Base-by-base conservation (phyloP, 2,797 vertebrate species). In the Scolopax rusticola region DNA sequence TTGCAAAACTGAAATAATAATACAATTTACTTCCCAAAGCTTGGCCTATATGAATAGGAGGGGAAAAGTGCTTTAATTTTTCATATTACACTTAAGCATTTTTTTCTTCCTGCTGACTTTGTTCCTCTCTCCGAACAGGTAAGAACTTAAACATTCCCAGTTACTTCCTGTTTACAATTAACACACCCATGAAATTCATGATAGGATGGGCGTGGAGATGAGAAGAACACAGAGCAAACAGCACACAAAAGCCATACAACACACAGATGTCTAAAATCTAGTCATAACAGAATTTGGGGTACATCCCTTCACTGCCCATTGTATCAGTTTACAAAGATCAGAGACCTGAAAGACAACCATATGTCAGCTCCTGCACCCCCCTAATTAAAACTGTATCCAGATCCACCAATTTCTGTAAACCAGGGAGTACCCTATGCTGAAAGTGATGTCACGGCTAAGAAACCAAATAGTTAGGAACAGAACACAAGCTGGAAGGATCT, bases 121-220 rank as follows among this genome's bases (percentile, higher is more conserved):
- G 38, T n/a, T 90, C 50, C 78, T 87, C 64, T 59, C 24, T 76
- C 11, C 17, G 40, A 53, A 74, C 36, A 92, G 36, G 81, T 77
- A 77, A 75, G 71, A 83, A 89, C 51, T 80, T 70, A 56, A 83
- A 75, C 45, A 59, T 60, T 85, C 30, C 71, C 68, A 56, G 40
- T 64, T 90, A 92, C 28, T 90, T 90, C 57, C 84, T 69, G 50
- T 78, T 97, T 83, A 81, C 50, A 71, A 20, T 53, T 87, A 89
- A 73, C 53, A 79, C 30, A 68, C 30, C 57, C 65, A 69, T 19
- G 41, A 90, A 86, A 40, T 24, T 67, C 12, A 64, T 19, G 53
- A 68, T 18, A 89, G 54, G 61, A 88, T 9, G 20, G 43, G 69
- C 0, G 2, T 16, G 47, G 76, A 85, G 21, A 28, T 15, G 13